Evolutionary conservation across 2,888 invertebrate genomes (phyloP).

Genomic region (Eulithis testata): DNA sequence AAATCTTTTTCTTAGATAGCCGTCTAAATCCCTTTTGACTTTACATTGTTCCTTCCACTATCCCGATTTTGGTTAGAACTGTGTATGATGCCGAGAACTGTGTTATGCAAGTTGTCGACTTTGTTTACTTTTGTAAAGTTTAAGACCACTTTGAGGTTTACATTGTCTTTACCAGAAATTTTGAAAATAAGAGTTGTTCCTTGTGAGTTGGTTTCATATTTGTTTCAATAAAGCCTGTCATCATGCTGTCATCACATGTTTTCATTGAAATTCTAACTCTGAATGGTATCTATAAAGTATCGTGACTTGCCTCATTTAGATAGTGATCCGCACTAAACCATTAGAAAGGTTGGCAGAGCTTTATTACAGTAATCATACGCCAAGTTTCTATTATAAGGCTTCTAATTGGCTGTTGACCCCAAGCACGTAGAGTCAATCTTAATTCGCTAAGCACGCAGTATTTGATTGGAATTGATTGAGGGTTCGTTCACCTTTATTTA

Average conservation of each 20-base stretch:
- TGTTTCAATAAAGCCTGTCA: too few species aligned
- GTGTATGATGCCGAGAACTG: constrained; percentile 6
- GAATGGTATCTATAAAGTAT: not conserved
- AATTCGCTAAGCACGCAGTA: constrained; percentile 57
- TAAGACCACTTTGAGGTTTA: not conserved
- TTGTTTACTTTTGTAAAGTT: not conserved
- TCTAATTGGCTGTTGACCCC: constrained; percentile 71
- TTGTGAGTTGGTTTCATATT: too few species aligned
- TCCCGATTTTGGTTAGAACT: constrained; percentile 23
- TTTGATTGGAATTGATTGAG: constrained; percentile 64
- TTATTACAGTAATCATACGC: constrained; percentile 25
- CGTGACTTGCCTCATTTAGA: constrained; percentile 11
- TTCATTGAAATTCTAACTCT: too few species aligned
- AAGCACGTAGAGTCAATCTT: constrained; percentile 59
- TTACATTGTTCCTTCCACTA: not conserved
- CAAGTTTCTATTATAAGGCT: constrained; percentile 45
- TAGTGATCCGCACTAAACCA: constrained; percentile 17
- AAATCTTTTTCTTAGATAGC: constrained; percentile 36
- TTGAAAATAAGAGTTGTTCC: too few species aligned
- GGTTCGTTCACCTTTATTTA: constrained; percentile 36
- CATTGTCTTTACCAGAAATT: not conserved
- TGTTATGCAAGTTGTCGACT: not conserved
- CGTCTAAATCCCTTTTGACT: constrained; percentile 22
- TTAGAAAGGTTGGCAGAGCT: constrained; percentile 20
- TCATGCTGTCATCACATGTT: too few species aligned